Evolutionary conservation across 2,888 invertebrate species (phyloP).

Genomic region (Caenorhabditis virilis): DNA sequence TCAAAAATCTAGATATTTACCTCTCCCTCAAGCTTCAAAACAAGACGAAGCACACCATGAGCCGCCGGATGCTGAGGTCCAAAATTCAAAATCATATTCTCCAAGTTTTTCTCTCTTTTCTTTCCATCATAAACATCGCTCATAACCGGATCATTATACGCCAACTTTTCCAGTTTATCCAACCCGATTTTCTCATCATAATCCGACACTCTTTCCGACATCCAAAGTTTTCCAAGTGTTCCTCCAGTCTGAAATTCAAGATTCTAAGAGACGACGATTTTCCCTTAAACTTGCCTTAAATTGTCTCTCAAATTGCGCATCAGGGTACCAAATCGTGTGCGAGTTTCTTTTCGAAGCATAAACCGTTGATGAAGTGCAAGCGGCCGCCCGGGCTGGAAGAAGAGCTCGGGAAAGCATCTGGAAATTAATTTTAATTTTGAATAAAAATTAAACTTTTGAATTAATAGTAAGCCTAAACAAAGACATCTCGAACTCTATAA

Average conservation of each 20-base stretch:
- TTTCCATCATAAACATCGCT: slow-evolving; percentile 56
- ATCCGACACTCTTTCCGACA: slow-evolving; percentile 46
- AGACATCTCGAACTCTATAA: no score
- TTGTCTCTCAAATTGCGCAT: slow-evolving; percentile 65
- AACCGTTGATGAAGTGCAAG: slow-evolving; percentile 6
- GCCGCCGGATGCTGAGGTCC: slow-evolving; percentile 94
- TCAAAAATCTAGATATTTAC: slow-evolving; percentile 66
- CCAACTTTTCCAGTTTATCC: slow-evolving; percentile 54
- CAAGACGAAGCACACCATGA: slow-evolving; percentile 85
- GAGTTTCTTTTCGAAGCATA: slow-evolving; percentile 45
- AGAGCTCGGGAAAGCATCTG: slow-evolving; percentile 26
- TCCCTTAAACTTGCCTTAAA: slow-evolving; percentile 52
- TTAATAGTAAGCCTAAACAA: no score
- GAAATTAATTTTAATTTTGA: no score
- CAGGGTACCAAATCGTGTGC: slow-evolving; percentile 66
- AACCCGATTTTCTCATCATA: slow-evolving; percentile 52
- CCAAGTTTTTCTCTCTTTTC: slow-evolving; percentile 78
- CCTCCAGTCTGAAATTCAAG: slow-evolving; percentile 45
- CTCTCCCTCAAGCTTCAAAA: slow-evolving; percentile 85
- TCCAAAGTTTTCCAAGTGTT: slow-evolving; percentile 51
- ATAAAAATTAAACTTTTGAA: no score
- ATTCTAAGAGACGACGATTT: not conserved
- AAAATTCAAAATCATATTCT: slow-evolving; percentile 85
- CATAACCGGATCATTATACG: slow-evolving; percentile 46
- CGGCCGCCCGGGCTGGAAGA: slow-evolving; percentile 18